A percentile compares a stretch with the other conserved stretches of the same genome.
Evolutionary conservation across 2,797 vertebrate genomes (phyloP).

Genomic region (Fistularia commersonii): DNA sequence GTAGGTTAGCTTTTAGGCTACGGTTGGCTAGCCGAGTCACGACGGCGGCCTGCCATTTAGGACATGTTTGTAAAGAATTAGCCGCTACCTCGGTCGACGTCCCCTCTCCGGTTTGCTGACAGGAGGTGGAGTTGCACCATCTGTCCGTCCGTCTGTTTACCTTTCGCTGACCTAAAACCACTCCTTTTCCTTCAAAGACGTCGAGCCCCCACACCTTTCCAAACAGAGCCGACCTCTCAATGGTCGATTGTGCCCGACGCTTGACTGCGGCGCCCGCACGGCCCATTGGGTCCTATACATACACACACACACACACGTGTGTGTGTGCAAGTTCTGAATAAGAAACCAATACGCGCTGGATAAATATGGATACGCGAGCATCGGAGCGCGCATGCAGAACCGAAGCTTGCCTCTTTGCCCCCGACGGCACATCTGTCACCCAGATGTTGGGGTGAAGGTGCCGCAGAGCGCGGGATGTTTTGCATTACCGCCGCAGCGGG

Average conservation of each 20-base stretch:
- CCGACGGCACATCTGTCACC: constrained; percentile 49
- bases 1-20: no score
- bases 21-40: no score
- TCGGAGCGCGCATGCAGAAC: constrained; percentile 29
- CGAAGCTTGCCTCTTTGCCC: constrained; percentile 23
- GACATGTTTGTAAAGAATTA: no score
- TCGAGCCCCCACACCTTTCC: constrained; percentile 30
- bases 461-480: constrained; percentile 63
- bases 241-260: constrained; percentile 45
- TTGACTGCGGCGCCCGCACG: constrained; percentile 28
- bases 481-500: constrained; percentile 58
- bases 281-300: constrained; percentile 49
- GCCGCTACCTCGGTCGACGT: no score
- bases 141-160: constrained; percentile 35
- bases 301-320: constrained; percentile 34
- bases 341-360: constrained; percentile 26
- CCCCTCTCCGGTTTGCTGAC: no score
- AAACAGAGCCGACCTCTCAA: constrained; percentile 48
- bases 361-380: constrained; percentile 37
- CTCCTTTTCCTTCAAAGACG: constrained; percentile 32
- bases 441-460: constrained; percentile 60
- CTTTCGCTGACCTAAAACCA: constrained; percentile 42
- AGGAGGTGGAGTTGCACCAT: no score
- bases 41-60: no score
- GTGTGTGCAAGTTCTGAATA: constrained; percentile 21